phyloP scores from a whole-genome alignment of 1,140 invertebrate species.

The Trichogramma pretiosum region DNA sequence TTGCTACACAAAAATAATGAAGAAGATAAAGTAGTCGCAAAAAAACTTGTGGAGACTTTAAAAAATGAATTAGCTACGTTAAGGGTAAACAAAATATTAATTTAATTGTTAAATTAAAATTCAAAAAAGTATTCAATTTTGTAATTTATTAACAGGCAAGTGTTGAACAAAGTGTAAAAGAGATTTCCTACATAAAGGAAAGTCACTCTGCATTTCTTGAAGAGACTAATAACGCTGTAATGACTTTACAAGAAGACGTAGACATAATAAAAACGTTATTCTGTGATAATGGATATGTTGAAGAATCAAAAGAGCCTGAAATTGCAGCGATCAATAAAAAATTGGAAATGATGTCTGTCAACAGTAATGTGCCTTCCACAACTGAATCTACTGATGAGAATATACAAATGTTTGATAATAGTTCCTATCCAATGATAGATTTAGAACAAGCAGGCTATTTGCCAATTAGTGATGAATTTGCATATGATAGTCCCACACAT shows the following conservation, averaged over 20 bases:
- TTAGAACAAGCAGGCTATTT: no score
- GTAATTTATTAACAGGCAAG: not conserved
- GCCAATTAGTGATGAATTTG: no score
- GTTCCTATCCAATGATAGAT: not conserved
- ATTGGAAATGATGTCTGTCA: conserved; percentile 4
- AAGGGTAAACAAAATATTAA: not conserved
- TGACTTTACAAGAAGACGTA: conserved; percentile 10
- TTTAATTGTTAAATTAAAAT: not conserved
- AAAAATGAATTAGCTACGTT: conserved; percentile 10
- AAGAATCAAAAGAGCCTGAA: conserved; percentile 1
- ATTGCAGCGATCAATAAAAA: conserved; percentile 4
- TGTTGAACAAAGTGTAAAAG: not conserved
- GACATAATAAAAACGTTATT: conserved; percentile 15
- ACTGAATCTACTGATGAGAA: no score
- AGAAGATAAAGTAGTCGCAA: conserved; percentile 1
- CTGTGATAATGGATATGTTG: conserved; percentile 13
- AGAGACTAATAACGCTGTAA: conserved; percentile 6
- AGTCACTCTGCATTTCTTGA: no score
- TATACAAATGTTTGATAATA: not conserved
- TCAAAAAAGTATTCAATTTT: not conserved
- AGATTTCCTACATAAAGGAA: no score
- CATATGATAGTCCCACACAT: no score
- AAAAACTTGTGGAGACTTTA: conserved; percentile 6
- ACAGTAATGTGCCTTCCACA: not conserved
- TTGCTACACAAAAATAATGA: conserved; percentile 11